Base-by-base conservation (phyloP, 2,113 vertebrate genomes). In the Tonatia bakeri region DNA sequence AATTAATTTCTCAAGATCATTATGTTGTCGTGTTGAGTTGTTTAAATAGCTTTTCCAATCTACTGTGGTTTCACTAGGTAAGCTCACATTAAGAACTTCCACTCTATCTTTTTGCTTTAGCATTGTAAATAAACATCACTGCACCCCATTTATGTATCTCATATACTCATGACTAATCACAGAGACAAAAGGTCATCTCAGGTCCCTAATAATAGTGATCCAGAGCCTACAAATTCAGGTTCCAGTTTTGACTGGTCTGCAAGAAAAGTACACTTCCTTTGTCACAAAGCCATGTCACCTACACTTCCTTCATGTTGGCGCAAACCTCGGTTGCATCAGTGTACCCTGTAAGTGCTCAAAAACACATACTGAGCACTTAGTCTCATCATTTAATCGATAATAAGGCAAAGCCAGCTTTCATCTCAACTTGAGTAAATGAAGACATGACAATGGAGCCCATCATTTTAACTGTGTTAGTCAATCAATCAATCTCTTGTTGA, bases 401-500 rank as follows among this genome's bases (percentile, higher is more conserved):
- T 69, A 52, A 90, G 56, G n/a, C 59, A 97, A 64, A 96, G 92
- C n/a, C 64, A 81, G 65, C 59, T 85, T 95, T 93, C 40, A 94
- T 81, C 33, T 94, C 77, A 96, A 5, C 31, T 20, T 69, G 13
- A 47, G 40, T 38, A 90, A 88, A 65, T 67, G 33, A 80, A 84
- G 45, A 65, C 13, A 75, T 94, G 45, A n/a, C 54, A 93, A 40
- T 76, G 87, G 85, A 93, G 22, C 59, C 64, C 76, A 93, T 93
- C 33, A 88, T 83, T 91, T 81, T 59, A 92, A 94, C 50, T 90
- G 52, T 77, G 52, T 96, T 92, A 95, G 92, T 91, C 90, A 92
- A 79, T 70, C 94, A 89, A 95, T 14, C 90, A 96, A 95, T 93
- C 88, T 98, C 96, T 76, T 67, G 95, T 76, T 97, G 38, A 97